Conservation (phyloP, 2,113 vertebrate genomes). For the Dasypus novemcinctus region DNA sequence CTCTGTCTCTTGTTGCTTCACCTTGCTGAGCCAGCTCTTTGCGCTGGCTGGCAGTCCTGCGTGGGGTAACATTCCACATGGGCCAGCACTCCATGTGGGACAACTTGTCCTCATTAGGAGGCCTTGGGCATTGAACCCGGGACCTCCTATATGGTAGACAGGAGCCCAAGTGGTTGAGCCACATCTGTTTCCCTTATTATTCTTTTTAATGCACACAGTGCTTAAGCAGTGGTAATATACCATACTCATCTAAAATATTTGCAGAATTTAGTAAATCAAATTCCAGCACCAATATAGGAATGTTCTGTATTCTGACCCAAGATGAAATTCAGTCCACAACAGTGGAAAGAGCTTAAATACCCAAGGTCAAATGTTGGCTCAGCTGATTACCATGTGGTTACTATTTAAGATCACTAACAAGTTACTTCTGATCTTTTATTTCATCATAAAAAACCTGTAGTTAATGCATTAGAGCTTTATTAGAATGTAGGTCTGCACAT, state of each 20-base stretch:
- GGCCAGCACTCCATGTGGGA: no score
- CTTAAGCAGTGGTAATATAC: neutral
- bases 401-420: neutral
- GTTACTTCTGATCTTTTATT: neutral
- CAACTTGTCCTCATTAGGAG: no score
- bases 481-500: neutral
- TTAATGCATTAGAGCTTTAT: neutral
- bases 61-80: no score
- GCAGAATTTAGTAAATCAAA: conserved; percentile 29
- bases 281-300: conserved; percentile 1
- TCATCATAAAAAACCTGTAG: neutral
- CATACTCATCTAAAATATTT: neutral
- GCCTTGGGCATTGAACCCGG: no score
- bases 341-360: neutral
- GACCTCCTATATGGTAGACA: no score
- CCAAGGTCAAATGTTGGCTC: neutral
- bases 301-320: neutral
- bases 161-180: no score
- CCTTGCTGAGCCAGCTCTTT: no score
- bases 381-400: neutral
- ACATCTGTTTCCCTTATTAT: no score
- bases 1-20: no score
- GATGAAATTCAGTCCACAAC: neutral
- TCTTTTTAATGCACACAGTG: neutral
- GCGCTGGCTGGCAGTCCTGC: no score